Evolutionary conservation across 2,888 invertebrate genomes (phyloP), one percentile per base, ranked within the genome.

Genomic region (Drosophila yooni): DNA sequence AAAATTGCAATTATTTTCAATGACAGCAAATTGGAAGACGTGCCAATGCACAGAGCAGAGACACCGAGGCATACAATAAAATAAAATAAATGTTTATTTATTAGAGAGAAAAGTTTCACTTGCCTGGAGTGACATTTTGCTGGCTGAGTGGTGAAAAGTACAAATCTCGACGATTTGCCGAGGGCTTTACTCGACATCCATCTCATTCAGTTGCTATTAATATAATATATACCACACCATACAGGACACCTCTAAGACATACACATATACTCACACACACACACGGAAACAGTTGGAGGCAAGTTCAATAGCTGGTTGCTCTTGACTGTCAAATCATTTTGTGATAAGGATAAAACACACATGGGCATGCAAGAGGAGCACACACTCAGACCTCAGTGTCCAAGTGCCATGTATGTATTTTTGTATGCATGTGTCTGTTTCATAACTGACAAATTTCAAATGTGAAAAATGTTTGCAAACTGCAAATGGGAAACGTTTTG

Each of bases 371-470:
- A 50, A 36, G 50, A n/a, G 53, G 50, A n/a, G 53, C 64, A 53
- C 71, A 36, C 13, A 13, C 21, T 56, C n/a, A 79, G 68, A 75
- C 65, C 60, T 77, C 67, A 77, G 62, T 60, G 36, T 68, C 53
- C 38, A 53, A 72, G 60, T 48, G 51, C 58, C 38, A 48, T 34
- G 11, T 43, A 33, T 34, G 52, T 21, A 18, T 29, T 21, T 13
- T 18, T 60, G 63, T 64, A 53, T 51, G 52, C 62, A 54, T 72
- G 13, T 31, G n/a, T 36, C 52, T n/a, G 52, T 71, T 83, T 81
- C 83, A 88, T 79, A 86, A 81, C 89, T 86, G 87, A 86, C 84
- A 86, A 86, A 86, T 86, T 83, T 82, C 86, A 86, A 86, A 81
- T 88, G 85, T 88, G 83, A 86, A 83, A 85, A 88, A 83, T 88